Conservation (phyloP, 1,140 invertebrate genomes). For the Leguminivora glycinivorella region DNA sequence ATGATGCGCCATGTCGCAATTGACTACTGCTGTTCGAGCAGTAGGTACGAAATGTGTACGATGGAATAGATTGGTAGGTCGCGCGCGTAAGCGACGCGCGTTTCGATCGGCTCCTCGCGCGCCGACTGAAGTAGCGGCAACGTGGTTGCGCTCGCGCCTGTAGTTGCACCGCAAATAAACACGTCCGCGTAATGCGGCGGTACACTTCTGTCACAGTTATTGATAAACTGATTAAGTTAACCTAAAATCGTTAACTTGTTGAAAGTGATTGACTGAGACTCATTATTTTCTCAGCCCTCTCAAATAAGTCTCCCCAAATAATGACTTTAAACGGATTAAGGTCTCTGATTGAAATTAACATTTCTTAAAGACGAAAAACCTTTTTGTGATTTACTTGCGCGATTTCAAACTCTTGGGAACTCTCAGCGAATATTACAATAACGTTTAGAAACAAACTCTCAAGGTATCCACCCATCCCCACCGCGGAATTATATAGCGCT, state of each 20-base stretch:
- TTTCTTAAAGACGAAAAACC: not conserved
- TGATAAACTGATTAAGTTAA: constrained; percentile 15
- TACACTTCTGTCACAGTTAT: constrained; percentile 2
- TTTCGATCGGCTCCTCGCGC: constrained; percentile 49
- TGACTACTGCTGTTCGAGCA: constrained; percentile 25
- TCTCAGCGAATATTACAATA: not conserved
- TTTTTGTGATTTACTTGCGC: not conserved
- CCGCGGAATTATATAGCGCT: no score
- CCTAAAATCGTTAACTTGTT: not conserved
- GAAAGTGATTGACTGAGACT: not conserved
- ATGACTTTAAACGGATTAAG: not conserved
- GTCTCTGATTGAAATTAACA: not conserved
- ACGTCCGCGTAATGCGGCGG: constrained; percentile 50
- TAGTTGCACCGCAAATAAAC: constrained; percentile 74
- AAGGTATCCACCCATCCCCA: not conserved
- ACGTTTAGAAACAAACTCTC: not conserved
- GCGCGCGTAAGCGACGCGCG: constrained; percentile 47
- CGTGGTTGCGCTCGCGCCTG: constrained; percentile 68
- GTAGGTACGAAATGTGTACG: constrained; percentile 35
- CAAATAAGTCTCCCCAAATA: not conserved
- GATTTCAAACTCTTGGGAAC: not conserved
- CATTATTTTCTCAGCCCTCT: not conserved
- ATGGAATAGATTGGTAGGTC: constrained; percentile 43
- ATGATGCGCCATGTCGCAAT: constrained; percentile 55
- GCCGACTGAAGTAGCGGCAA: constrained; percentile 65